phyloP scores from a whole-genome alignment of 1,140 invertebrate genomes.

The Hyles vespertilio region DNA sequence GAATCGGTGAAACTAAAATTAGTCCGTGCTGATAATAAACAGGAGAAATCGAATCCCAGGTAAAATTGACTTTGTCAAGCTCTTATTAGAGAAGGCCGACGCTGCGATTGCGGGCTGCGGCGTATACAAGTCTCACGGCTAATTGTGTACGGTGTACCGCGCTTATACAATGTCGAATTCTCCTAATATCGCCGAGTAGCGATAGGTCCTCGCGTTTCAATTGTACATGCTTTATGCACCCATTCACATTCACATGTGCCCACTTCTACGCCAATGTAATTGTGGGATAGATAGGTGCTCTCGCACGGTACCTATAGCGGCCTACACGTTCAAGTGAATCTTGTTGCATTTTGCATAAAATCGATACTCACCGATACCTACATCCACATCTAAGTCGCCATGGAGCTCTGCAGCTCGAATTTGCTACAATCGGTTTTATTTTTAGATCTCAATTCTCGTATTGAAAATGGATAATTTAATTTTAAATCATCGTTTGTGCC shows the following conservation, averaged over 20 bases:
- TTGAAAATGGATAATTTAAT: constrained; percentile 20
- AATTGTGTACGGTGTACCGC: constrained; percentile 46
- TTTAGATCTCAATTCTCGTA: constrained; percentile 45
- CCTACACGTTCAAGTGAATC: constrained; percentile 66
- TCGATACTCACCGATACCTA: constrained; percentile 70
- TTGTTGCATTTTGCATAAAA: constrained; percentile 75
- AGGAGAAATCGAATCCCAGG: constrained; percentile 31
- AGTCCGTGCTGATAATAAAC: constrained; percentile 40
- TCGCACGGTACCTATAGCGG: constrained; percentile 53
- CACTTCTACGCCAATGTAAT: constrained; percentile 57
- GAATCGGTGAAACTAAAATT: constrained; percentile 35
- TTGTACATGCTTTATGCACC: constrained; percentile 29
- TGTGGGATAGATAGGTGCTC: constrained; percentile 52
- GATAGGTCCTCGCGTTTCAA: constrained; percentile 35
- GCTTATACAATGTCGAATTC: constrained; percentile 42
- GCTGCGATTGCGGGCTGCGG: not conserved
- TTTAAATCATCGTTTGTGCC: no score
- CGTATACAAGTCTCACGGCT: constrained; percentile 22
- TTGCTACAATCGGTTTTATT: constrained; percentile 56
- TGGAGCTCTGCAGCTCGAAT: constrained; percentile 53
- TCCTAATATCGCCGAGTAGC: constrained; percentile 34
- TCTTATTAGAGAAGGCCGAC: constrained; percentile 8
- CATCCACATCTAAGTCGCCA: constrained; percentile 46
- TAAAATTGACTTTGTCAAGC: constrained; percentile 31
- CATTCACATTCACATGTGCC: constrained; percentile 59